Conservation (phyloP, 2,113 vertebrate species). For the Malurus melanocephalus region DNA sequence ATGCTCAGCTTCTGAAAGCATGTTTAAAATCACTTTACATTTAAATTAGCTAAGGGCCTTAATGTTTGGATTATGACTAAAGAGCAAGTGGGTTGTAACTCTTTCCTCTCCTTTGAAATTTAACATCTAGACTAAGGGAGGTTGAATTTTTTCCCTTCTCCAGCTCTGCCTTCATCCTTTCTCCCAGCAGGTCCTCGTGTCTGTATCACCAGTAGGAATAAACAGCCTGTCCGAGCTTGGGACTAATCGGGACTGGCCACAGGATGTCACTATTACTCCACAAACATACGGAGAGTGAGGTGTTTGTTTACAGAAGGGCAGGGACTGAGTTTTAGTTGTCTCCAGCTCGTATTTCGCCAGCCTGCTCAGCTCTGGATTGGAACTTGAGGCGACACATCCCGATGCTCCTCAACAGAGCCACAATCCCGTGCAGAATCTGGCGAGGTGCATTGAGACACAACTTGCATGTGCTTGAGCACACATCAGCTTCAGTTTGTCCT, state of each 20-base stretch:
- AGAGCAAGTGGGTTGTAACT: conserved; percentile 18
- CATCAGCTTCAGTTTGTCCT: not conserved
- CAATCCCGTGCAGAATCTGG: not conserved
- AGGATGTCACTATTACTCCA: conserved; percentile 75
- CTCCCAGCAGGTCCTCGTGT: not conserved
- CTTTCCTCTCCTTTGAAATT: conserved; percentile 40
- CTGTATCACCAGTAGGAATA: not conserved
- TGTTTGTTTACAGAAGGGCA: conserved; percentile 50
- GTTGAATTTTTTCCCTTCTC: not conserved
- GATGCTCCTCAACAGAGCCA: not conserved
- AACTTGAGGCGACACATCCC: not conserved
- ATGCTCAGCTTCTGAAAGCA: conserved; percentile 8
- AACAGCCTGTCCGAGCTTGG: conserved; percentile 32
- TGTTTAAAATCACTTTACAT: conserved; percentile 53
- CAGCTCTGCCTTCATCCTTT: not conserved
- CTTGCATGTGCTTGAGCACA: fast-evolving
- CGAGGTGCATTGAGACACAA: fast-evolving
- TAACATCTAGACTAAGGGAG: not conserved
- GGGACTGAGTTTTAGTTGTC: not conserved
- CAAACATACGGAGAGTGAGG: conserved; percentile 23
- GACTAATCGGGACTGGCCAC: conserved; percentile 61
- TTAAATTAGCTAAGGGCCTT: conserved; percentile 37
- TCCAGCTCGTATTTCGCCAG: fast-evolving
- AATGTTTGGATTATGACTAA: conserved; percentile 43
- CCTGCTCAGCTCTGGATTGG: not conserved